Conservation (phyloP, 2,113 vertebrate genomes). For the Spheniscus mendiculus region DNA sequence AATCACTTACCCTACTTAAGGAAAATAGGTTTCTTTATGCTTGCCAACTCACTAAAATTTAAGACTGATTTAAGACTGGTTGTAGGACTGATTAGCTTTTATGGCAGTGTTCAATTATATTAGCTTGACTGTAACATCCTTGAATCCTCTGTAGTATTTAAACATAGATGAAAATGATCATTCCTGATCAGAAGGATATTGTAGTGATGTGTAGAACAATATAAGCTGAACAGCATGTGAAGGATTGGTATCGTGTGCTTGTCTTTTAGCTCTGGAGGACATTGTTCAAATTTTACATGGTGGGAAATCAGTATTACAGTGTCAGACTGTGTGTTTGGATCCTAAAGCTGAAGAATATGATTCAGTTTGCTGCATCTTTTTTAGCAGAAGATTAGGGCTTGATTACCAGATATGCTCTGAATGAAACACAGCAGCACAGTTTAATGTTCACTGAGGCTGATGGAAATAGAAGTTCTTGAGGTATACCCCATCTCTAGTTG, state of each 20-base stretch:
- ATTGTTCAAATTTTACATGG: not conserved
- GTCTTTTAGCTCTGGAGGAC: not conserved
- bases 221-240: not conserved
- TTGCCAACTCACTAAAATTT: not conserved
- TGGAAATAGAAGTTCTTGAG: not conserved
- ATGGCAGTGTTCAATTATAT: not conserved
- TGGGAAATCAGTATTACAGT: not conserved
- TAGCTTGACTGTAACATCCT: not conserved
- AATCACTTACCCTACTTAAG: not conserved
- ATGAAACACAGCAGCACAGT: not conserved
- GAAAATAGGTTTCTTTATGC: not conserved
- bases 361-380: not conserved
- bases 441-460: not conserved
- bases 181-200: not conserved
- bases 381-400: not conserved
- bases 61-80: not conserved
- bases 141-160: not conserved
- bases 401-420: not conserved
- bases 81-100: slow-evolving; percentile 2
- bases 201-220: not conserved
- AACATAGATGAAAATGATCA: not conserved
- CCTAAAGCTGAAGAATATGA: not conserved
- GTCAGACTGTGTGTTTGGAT: not conserved
- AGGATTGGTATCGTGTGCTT: not conserved
- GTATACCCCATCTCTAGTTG: not conserved